Evolutionary conservation across 2,888 invertebrate species (phyloP), one percentile per base, ranked within the genome.

Genomic region (Onthophagus sagittarius): DNA sequence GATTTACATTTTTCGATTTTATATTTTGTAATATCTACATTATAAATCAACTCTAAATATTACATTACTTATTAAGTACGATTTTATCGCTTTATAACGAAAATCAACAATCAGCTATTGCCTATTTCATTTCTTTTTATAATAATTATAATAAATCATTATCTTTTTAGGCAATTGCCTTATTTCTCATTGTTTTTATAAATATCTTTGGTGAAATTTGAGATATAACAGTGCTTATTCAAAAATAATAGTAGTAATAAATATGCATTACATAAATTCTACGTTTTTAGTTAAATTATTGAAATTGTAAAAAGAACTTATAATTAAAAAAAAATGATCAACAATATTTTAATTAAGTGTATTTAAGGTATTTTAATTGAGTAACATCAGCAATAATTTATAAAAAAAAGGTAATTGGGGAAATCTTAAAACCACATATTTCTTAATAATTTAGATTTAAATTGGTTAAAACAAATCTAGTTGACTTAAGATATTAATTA

Each of bases 31-130:
- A 65, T n/a, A n/a, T 62, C 15, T 63, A 15, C 15, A 64, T 73
- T 32, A 67, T 67, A 67, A 31, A 67, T 53, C 67, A 67, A 13
- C 5, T 32, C 62, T 64, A 64, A 70, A 70, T 39, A 64, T 70
- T 53, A 64, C 62, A 39, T 39, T 15, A 65, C 6, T 62, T 62
- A 15, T 67, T 67, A 72, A 15, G 63, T 62, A 71, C 65, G 31
- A 69, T 31, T 15, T 71, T 71, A 73, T 72, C 63, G 69, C 6
- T 23, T 53, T 53, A 64, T 64, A 64, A 64, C 64, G 39, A 7
- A 53, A 53, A 53, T 64, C 67, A 67, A 67, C 67, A 67, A 67
- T 23, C 31, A 67, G 67, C 67, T 5, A 67, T 67, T 32, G 67
- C 67, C 67, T 31, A 23, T 64, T 64, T 64, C 14, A 7, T 5